These are phyloP conservation scores for Melopsittacus undulatus DNA, from an alignment of 2,797 vertebrate species.

Conservation along the genomic window DNA sequence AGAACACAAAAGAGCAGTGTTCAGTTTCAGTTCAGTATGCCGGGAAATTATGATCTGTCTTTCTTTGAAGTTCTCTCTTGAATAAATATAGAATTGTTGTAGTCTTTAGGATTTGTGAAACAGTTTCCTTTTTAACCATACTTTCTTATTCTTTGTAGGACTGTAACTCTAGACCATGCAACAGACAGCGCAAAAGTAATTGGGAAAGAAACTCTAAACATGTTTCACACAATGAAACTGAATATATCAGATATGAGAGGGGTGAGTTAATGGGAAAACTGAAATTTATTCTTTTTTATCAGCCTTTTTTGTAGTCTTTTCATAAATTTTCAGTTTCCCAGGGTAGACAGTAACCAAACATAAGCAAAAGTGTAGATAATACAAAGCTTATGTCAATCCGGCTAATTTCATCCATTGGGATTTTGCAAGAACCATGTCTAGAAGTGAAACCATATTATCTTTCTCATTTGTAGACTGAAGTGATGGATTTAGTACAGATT, in stretches of 20 bases:
- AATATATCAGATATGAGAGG: slow-evolving; percentile 93
- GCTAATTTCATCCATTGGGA: neutral
- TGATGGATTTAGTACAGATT: neutral
- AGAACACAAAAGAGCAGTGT: neutral
- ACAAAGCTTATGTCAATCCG: neutral
- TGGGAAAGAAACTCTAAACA: slow-evolving; percentile 86
- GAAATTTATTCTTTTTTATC: neutral
- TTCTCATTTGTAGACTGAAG: neutral
- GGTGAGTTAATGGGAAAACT: slow-evolving; percentile 72
- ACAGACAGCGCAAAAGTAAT: slow-evolving; percentile 91
- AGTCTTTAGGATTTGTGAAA: neutral
- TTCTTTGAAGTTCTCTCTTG: neutral
- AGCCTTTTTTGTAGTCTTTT: neutral
- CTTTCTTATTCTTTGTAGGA: slow-evolving; percentile 67
- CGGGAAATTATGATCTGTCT: neutral
- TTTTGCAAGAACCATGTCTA: neutral
- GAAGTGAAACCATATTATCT: neutral
- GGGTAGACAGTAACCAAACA: neutral
- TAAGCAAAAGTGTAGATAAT: neutral
- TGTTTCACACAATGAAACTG: slow-evolving; percentile 93
- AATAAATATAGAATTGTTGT: neutral
- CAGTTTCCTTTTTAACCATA: slow-evolving; percentile 5
- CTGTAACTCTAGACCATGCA: slow-evolving; percentile 84
- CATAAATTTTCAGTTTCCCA: neutral
- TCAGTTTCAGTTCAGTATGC: neutral